Percentiles rank a stretch among this genome's conserved stretches.
Conservation (phyloP, 2,888 invertebrate genomes). For the Andrena trimmerana region DNA sequence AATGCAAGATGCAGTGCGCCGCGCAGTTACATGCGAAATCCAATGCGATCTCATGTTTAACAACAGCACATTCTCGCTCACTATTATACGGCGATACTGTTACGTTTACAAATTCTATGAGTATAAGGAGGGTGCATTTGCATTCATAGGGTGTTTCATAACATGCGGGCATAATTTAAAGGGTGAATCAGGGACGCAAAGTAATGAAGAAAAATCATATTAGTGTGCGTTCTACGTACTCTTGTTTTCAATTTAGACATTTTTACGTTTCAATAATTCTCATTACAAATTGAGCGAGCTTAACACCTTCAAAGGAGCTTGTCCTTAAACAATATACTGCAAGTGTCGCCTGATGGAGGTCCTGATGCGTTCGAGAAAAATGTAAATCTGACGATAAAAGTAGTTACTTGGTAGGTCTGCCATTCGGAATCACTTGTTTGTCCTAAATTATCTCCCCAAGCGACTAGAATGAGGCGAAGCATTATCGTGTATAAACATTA, state of each 20-base stretch:
- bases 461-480: too few species aligned
- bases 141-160: conserved; percentile 28
- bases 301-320: not conserved
- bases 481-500: too few species aligned
- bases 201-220: not conserved
- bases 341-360: too few species aligned
- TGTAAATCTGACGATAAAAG: too few species aligned
- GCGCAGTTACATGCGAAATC: conserved; percentile 61
- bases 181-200: conserved; percentile 1
- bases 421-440: too few species aligned
- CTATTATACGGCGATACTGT: conserved; percentile 50
- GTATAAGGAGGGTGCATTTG: conserved; percentile 15
- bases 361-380: too few species aligned
- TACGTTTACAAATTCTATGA: conserved; percentile 64
- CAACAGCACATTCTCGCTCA: conserved; percentile 53
- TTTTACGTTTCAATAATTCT: not conserved
- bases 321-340: too few species aligned
- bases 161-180: not conserved
- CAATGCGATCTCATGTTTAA: conserved; percentile 69
- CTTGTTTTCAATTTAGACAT: not conserved
- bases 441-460: too few species aligned
- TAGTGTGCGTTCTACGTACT: not conserved
- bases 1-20: conserved; percentile 61
- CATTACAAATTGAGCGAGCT: not conserved
- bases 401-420: too few species aligned